Percentiles rank a stretch among this genome's conserved stretches.
Evolutionary conservation across 2,888 invertebrate genomes (phyloP).

Genomic region (Dolomedes plantarius): DNA sequence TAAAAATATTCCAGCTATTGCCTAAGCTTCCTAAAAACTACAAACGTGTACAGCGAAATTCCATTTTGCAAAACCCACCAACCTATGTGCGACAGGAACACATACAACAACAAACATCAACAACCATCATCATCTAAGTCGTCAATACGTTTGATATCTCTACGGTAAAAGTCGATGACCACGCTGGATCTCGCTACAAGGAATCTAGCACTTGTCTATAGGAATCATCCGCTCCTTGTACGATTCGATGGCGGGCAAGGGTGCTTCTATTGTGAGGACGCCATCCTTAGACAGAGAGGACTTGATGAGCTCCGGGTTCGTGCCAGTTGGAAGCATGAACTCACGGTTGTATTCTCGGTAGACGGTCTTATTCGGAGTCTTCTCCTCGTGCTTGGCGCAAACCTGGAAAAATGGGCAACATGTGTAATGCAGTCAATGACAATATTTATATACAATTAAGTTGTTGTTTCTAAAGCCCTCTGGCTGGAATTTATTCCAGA

Average conservation of each 20-base stretch:
- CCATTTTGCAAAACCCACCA: neutral
- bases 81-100: neutral
- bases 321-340: conserved; percentile 96
- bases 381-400: conserved; percentile 98
- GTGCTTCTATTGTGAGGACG: conserved; percentile 96
- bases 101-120: conserved; percentile 39
- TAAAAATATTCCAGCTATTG: too few relatives aligned
- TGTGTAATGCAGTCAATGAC: neutral
- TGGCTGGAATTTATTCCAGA: too few relatives aligned
- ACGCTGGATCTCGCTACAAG: conserved; percentile 13
- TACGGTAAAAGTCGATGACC: conserved; percentile 21
- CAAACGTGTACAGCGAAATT: neutral
- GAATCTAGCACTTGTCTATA: conserved; percentile 79
- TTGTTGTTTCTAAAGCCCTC: too few relatives aligned
- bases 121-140: conserved; percentile 15
- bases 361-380: conserved; percentile 95
- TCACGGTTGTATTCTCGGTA: conserved; percentile 99
- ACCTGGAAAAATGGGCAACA: conserved; percentile 81
- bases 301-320: conserved; percentile 96
- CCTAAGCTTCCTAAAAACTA: neutral
- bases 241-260: conserved; percentile 89
- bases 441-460: too few relatives aligned
- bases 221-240: conserved; percentile 85
- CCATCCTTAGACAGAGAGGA: conserved; percentile 97
- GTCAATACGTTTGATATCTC: conserved; percentile 6